Conservation (phyloP, 1,140 invertebrate genomes). For the Danaus plexippus region DNA sequence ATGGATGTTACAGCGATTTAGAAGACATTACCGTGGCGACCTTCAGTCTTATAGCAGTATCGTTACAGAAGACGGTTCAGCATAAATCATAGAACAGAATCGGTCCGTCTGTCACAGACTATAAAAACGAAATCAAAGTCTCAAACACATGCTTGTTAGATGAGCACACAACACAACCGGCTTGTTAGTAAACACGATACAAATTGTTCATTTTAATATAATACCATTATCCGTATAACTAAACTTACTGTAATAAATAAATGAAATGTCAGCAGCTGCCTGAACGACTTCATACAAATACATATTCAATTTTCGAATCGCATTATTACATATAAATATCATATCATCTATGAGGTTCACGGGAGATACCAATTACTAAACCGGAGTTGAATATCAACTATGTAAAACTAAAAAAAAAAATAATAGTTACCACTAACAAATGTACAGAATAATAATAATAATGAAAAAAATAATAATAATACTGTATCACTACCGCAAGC, state of each 20-base stretch:
- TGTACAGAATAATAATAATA: conserved; percentile 56
- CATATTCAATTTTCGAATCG: too few relatives aligned
- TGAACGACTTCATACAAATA: too few relatives aligned
- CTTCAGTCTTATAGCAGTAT: conserved; percentile 41
- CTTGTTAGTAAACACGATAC: conserved; percentile 64
- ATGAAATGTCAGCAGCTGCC: conserved; percentile 21
- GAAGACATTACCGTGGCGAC: conserved; percentile 35
- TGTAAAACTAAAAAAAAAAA: conserved; percentile 47
- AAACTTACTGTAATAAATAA: conserved; percentile 58
- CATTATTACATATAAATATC: too few relatives aligned
- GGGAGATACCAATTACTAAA: conserved; percentile 27
- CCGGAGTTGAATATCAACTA: conserved; percentile 36
- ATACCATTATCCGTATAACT: conserved; percentile 42
- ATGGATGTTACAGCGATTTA: conserved; percentile 6
- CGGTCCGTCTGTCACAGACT: conserved; percentile 22
- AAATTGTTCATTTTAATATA: conserved; percentile 58
- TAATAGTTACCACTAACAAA: conserved; percentile 47
- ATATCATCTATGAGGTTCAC: conserved; percentile 17
- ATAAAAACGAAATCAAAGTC: conserved; percentile 44
- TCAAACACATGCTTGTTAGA: conserved; percentile 70
- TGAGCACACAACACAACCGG: conserved; percentile 69
- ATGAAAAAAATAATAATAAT: conserved; percentile 56
- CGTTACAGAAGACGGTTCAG: conserved; percentile 37
- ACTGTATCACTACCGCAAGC: conserved; percentile 65
- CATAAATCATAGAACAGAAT: conserved; percentile 59